Evolutionary conservation across 2,888 invertebrate species (phyloP), one percentile per base, ranked within the genome.

Genomic region (Ptilodon capucinus): DNA sequence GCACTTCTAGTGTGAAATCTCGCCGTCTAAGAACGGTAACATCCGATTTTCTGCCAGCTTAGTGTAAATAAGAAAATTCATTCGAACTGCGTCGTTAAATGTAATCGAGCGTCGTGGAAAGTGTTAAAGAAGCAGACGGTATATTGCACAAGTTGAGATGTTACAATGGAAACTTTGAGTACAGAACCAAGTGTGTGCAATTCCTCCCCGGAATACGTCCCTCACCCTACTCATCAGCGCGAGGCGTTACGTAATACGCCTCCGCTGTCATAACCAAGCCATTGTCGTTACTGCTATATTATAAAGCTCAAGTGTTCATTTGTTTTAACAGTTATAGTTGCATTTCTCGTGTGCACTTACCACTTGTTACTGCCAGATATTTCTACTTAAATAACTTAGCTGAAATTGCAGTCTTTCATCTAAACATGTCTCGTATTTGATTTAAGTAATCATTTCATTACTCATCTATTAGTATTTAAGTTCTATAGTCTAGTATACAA

Each of bases 101-200:
- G 86, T 86, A 90, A 91, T 91, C 90, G 90, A 89, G 86, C 89
- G 87, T 80, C 79, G 76, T 79, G 79, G 82, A 88, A 91, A 89
- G 90, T 89, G 89, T 89, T 86, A 89, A 87, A 85, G 85, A 84
- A 85, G 84, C 85, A 82, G 81, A 85, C 84, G 84, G 79, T 84
- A 87, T 89, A 90, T 88, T 88, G 88, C 89, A 84, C 86, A 90
- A 90, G 89, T 90, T 90, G 79, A 81, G 86, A 85, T 85, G 85
- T 89, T 79, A 87, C 87, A 89, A 82, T 88, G 88, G 79, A 89
- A 90, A 89, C 81, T 89, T 89, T 79, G 83, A 78, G 77, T 75
- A 76, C 74, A 79, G 79, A 82, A 77, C 80, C 84, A 79, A 86
- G 85, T 88, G 87, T 80, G 84, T 83, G 73, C 82, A 77, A 84